Evolutionary conservation across 2,113 vertebrate genomes (phyloP).

Genomic region (Chloebia gouldiae): DNA sequence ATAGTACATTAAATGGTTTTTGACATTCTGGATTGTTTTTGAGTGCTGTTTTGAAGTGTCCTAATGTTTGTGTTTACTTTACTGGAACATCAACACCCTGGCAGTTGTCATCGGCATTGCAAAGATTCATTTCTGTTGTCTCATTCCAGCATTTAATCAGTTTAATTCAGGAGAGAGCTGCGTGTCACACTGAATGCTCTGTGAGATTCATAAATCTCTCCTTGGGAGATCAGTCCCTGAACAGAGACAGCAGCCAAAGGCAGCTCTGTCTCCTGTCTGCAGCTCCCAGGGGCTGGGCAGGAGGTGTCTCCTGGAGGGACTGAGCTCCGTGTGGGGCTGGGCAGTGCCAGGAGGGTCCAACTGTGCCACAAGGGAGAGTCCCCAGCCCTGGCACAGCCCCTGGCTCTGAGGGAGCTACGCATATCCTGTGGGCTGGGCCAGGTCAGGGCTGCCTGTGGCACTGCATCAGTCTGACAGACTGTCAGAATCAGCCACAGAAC

Average conservation of each 20-base stretch:
- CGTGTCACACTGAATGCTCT: not conserved
- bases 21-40: not conserved
- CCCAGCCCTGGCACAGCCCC: not conserved
- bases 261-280: not conserved
- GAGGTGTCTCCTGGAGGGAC: not conserved
- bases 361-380: not conserved
- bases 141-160: conserved; percentile 9
- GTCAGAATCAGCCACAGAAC: not conserved
- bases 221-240: not conserved
- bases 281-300: not conserved
- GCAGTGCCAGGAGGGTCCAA: not conserved
- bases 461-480: not conserved
- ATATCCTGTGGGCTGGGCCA: not conserved
- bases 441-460: not conserved
- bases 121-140: conserved; percentile 21
- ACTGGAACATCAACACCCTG: not conserved
- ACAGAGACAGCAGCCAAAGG: not conserved
- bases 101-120: not conserved
- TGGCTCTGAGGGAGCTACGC: not conserved
- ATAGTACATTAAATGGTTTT: not conserved
- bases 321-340: fast-evolving
- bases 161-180: not conserved
- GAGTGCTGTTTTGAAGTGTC: not conserved
- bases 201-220: not conserved
- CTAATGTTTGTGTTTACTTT: not conserved